A percentile compares a stretch with the other conserved stretches of the same genome.
These are phyloP conservation scores for Onychomys arenicola DNA, from an alignment of 2,797 vertebrate species.

Conservation along the genomic window DNA sequence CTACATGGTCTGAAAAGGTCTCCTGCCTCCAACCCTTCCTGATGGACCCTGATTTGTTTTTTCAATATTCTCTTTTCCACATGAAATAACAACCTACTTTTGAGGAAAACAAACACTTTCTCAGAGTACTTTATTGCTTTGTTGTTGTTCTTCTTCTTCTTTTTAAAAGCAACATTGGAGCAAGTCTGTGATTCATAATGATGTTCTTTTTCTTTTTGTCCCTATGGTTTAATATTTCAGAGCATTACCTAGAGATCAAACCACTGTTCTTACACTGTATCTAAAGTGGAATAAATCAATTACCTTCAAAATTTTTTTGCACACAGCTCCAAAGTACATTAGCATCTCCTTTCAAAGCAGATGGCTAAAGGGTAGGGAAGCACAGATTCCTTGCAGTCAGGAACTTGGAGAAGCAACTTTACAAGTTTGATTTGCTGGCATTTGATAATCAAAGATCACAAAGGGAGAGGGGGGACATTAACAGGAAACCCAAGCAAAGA, in stretches of 20 bases:
- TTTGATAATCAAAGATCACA: slow-evolving; percentile 31
- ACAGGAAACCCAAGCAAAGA: background rate
- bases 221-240: background rate
- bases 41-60: background rate
- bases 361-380: background rate
- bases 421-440: slow-evolving; percentile 13
- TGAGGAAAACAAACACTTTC: slow-evolving; percentile 34
- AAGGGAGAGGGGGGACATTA: background rate
- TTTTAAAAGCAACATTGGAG: slow-evolving; percentile 5
- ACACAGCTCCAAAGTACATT: background rate
- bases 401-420: slow-evolving; percentile 9
- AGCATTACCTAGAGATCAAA: background rate
- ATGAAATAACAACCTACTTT: background rate
- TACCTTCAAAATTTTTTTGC: background rate
- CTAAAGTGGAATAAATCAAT: slow-evolving; percentile 3
- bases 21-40: background rate
- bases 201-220: background rate
- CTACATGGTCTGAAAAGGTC: background rate
- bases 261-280: background rate
- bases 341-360: slow-evolving; percentile 2
- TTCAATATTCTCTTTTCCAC: background rate
- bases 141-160: slow-evolving; percentile 22
- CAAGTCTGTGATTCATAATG: background rate
- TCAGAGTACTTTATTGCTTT: background rate
- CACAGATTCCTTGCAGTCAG: background rate